Evolutionary conservation across 53 echinoderm and acorn worm species (phyloP), one percentile per base, ranked within the genome.

Genomic region (Stichopus horrens): DNA sequence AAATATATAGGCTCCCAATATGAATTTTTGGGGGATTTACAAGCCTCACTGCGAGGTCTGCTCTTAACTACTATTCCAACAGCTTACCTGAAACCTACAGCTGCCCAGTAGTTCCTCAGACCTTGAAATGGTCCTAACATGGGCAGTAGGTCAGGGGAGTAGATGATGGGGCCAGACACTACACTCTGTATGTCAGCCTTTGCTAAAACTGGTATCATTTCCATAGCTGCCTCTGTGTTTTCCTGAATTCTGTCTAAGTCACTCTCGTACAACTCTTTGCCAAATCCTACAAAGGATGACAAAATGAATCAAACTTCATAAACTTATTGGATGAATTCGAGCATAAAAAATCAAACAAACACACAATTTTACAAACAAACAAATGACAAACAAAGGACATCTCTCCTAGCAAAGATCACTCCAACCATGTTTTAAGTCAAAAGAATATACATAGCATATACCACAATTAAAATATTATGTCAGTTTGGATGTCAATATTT

Each of bases 261-360:
- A 87, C 97, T 97, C 88, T 97, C 97, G 85, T 94, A 95, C 55
- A 97, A 78, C 77, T 97, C 97, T 86, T 92, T 94, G 68, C 97
- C 97, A 92, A 97, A 97, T 53, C 95, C 97, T 97, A 73, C 5
- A 66, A 55, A 78, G 54, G 37, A 37, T 37, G 37, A 37, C 37
- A 37, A 73, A 76, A 71, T 5, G 78, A 56, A 67, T 37, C 37
- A 2, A 2, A 2, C 37, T 37, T 37, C 1, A 14, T 67, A 67
- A 11, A 67, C 68, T 14, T 67, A 14, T 14, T 67, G 13, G 68
- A n/a, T 51, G 51, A 75, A 75, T 16, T 75, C 19, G 16, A 11
- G 13, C 11, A 11, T 14, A 67, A 67, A 67, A 67, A 11, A 14
- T n/a, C 68, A 11, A 67, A 4, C 68, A 67, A 14, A 67, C 13